phyloP scores from a whole-genome alignment of 1,140 invertebrate genomes.

The Apis laboriosa region DNA sequence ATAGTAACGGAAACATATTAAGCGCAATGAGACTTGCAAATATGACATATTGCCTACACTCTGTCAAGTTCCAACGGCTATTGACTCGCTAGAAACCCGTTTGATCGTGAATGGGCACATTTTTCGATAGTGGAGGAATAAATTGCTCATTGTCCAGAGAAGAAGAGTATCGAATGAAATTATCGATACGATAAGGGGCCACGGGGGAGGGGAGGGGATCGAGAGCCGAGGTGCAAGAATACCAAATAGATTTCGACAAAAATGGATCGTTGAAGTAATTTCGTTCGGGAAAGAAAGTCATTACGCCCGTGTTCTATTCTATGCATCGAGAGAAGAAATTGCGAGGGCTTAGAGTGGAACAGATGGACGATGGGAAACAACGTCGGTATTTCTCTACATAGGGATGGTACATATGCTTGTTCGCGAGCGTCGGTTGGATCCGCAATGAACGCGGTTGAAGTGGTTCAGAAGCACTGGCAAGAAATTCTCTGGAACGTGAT shows the following conservation, averaged over 20 bases:
- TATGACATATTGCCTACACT: neutral
- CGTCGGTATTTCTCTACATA: neutral
- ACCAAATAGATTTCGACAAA: neutral
- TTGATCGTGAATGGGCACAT: neutral
- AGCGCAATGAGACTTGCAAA: neutral
- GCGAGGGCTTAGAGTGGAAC: constrained; percentile 7
- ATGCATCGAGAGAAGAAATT: constrained; percentile 23
- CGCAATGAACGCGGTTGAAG: constrained; percentile 5
- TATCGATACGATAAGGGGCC: no score
- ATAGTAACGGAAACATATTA: neutral
- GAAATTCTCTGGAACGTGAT: constrained; percentile 30
- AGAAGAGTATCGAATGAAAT: neutral
- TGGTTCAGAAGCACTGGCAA: neutral
- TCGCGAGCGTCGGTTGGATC: neutral
- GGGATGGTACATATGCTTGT: neutral
- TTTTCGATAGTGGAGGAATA: neutral
- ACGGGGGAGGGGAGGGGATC: no score
- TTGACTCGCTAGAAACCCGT: neutral
- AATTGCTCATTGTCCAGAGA: neutral
- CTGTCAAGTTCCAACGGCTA: neutral
- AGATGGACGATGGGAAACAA: constrained; percentile 48
- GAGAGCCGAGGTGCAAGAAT: neutral
- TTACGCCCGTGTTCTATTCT: constrained; percentile 21
- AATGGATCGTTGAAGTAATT: neutral
- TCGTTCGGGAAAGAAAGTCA: constrained; percentile 13